Evolutionary conservation across 1,140 invertebrate species (phyloP).

Genomic region (Bathynomus jamesi): DNA sequence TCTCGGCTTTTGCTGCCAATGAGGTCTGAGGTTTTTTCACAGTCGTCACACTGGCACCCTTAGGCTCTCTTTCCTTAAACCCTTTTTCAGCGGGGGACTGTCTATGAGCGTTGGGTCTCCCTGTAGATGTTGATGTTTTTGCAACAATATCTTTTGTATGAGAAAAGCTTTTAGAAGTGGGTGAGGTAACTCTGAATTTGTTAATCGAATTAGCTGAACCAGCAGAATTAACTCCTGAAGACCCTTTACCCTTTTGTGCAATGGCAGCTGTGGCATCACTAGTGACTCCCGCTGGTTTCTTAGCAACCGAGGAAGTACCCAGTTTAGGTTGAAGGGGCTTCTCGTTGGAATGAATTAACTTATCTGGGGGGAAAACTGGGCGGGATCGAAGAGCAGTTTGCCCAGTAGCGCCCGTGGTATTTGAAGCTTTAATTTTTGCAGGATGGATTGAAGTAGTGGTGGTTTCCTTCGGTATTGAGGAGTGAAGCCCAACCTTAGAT

Average conservation of each 20-base stretch:
- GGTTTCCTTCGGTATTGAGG: conserved; percentile 4
- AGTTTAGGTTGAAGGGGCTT: conserved; percentile 6
- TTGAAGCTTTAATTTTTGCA: not conserved
- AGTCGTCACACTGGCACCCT: not conserved
- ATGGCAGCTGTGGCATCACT: not conserved
- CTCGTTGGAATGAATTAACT: conserved; percentile 25
- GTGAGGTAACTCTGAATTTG: conserved; percentile 13
- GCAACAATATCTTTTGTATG: not conserved
- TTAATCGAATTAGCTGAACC: conserved; percentile 3
- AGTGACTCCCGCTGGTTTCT: not conserved
- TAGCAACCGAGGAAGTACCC: not conserved
- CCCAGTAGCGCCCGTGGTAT: conserved; percentile 8
- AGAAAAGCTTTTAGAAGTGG: conserved; percentile 11
- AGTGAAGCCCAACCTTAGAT: not conserved
- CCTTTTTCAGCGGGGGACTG: not conserved
- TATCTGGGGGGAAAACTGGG: conserved; percentile 35
- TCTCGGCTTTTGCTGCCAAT: not conserved
- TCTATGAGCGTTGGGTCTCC: not conserved
- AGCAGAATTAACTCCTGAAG: conserved; percentile 10
- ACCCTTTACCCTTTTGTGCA: not conserved
- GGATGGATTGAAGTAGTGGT: conserved; percentile 5
- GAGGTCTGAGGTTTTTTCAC: not conserved
- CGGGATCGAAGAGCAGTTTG: conserved; percentile 6
- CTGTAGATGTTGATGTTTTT: conserved; percentile 5
- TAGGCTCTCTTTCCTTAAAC: not conserved